These are phyloP conservation scores for Campopleginae sp. DNA, from an alignment of 2,888 invertebrate species.

Conservation along the genomic window DNA sequence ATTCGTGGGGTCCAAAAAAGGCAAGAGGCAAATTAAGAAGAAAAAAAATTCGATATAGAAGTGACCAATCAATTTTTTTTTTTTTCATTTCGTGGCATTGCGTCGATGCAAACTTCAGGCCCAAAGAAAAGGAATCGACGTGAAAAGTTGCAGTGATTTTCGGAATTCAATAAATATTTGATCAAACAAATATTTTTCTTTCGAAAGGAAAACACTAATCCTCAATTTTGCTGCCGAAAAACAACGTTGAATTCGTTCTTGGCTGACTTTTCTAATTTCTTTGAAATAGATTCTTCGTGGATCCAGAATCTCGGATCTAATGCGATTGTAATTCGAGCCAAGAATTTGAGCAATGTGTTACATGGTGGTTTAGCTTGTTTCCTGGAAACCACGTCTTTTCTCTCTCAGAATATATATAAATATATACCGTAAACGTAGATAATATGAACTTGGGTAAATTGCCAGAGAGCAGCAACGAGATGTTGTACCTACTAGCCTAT, in stretches of 20 bases:
- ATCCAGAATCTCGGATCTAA: conserved; percentile 15
- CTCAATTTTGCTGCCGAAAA: neutral
- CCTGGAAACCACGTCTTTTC: conserved; percentile 14
- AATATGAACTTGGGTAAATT: conserved; percentile 42
- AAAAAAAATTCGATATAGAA: no score
- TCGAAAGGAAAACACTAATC: neutral
- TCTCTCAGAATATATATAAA: conserved; percentile 2
- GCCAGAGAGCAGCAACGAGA: conserved; percentile 16
- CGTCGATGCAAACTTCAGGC: no score
- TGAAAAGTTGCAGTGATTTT: no score
- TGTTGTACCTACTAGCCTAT: conserved; percentile 2
- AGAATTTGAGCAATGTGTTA: conserved; percentile 22
- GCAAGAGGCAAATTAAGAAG: no score
- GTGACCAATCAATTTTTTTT: no score
- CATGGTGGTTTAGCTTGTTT: conserved; percentile 31
- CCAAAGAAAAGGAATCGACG: no score
- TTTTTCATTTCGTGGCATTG: no score
- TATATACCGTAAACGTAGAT: conserved; percentile 3
- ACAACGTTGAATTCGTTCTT: neutral
- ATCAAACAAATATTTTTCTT: no score
- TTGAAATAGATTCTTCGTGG: neutral
- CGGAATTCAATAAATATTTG: no score
- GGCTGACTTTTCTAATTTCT: neutral
- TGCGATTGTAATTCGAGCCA: conserved; percentile 47
- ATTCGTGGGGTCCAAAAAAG: no score